Conservation (phyloP, 2,888 invertebrate genomes). For the Tineola bisselliella region DNA sequence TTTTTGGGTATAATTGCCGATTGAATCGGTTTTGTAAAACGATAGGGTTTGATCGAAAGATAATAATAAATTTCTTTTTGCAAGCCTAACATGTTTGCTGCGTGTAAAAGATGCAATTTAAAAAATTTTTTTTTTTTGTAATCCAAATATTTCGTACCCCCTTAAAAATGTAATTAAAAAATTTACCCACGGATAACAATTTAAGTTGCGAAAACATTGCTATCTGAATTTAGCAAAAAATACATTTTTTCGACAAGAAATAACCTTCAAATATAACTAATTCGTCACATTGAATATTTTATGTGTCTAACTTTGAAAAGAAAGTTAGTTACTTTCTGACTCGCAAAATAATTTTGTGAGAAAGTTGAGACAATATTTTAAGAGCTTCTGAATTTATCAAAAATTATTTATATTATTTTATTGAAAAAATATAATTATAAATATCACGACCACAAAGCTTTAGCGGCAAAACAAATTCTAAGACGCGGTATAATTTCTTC, state of each 20-base stretch:
- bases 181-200: not conserved
- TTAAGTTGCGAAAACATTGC: not conserved
- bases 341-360: not conserved
- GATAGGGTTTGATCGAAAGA: not conserved
- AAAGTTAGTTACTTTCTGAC: not conserved
- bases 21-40: not conserved
- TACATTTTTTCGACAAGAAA: not conserved
- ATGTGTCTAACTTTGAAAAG: not conserved
- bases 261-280: not conserved
- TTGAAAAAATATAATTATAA: not conserved
- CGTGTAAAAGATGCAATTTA: not conserved
- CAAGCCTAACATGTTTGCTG: not conserved
- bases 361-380: not conserved
- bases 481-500: not conserved
- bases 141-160: not conserved
- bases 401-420: not conserved
- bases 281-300: slow-evolving; percentile 4
- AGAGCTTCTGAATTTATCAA: not conserved
- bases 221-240: not conserved
- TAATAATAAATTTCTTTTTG: not conserved
- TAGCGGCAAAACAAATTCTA: not conserved
- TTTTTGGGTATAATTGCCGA: not conserved
- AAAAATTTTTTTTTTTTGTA: not conserved
- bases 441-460: not conserved
- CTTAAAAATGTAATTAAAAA: not conserved